Evolutionary conservation across 2,888 invertebrate species (phyloP), one percentile per base, ranked within the genome.

Genomic region (Deilephila elpenor): DNA sequence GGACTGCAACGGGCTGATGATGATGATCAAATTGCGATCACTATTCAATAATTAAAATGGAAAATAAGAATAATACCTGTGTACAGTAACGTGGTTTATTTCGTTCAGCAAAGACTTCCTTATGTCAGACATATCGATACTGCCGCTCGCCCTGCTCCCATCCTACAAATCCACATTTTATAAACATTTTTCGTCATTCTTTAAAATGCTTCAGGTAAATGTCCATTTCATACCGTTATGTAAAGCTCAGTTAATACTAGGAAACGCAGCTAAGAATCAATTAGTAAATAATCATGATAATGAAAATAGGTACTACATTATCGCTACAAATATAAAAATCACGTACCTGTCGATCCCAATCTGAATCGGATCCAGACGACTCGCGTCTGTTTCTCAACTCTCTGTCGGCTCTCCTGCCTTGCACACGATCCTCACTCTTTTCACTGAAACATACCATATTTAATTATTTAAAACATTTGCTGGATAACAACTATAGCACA

Each of bases 291-390:
- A 25, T 25, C 25, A 25, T 25, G 25, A 25, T 25, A 25, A 32
- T 32, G 32, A 32, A 32, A 32, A 32, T 32, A 4, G 5, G 4
- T 32, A 32, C 32, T 32, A 32, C 1, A 14, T 44, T 11, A 0
- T 11, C 3, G 11, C 25, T 11, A 44, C 11, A 44, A n/a, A n/a
- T n/a, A 14, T 11, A 44, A 11, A 11, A 25, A 25, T 25, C 25
- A 25, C 25, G 25, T 44, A 44, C 93, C 91, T 93, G 96, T 95
- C 86, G 96, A 76, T 97, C 97, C 94, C 97, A 96, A 87, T 97
- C 98, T 0, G 97, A 97, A 78, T 97, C 97, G 0, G 97, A 97
- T 5, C 97, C 97, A 25, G 96, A 96, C 0, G 96, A 96, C 75
- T 96, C 96, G 0, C 93, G 87, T 1, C 92, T 89, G 75, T 87